Base-by-base conservation (phyloP, 2,888 invertebrate genomes). In the Lacanobia wlatinum region DNA sequence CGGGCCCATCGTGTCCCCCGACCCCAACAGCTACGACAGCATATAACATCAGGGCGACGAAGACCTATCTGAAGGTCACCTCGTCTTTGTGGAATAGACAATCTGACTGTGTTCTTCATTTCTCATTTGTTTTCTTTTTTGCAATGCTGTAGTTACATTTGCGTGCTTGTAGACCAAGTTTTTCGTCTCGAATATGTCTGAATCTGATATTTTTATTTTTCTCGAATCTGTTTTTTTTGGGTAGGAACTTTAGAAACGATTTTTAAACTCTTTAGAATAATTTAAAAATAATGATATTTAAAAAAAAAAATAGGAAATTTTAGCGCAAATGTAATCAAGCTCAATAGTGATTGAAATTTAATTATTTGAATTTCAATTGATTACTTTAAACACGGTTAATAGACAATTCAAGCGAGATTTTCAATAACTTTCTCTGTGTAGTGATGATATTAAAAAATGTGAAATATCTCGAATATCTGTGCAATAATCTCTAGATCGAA, bases 11-110 rank as follows among this genome's bases (percentile, higher is more conserved):
- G 87, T 91, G 63, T 91, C 94, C 1, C 93, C 96, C 23, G 95
- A 96, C 89, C 96, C 96, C 23, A 96, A 96, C 90, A 95, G 94
- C 89, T 96, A 96, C 85, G 96, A 96, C 88, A 96, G 96, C 91
- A 96, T 96, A 94, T 96, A 96, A 96, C 95, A 94, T 90, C 92
- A 89, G 90, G 88, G 87, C 48, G 89, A 90, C 38, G 90, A 90
- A 85, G 84, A 89, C 76, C 88, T 93, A 76, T 84, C 91, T 21
- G 93, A 93, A 85, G 95, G 92, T 73, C 93, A 94, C 55, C 92
- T 96, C 58, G 91, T 96, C 34, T 87, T 96, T 58, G 87, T 95
- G 76, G 94, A 95, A 87, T 95, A 92, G 84, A 85, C 77, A 76
- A 82, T 74, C 71, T 81, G 72, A 79, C 67, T 79, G 73, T 74